Base-by-base conservation (phyloP, 23 tunicate species). In the Oikopleura albicans region DNA sequence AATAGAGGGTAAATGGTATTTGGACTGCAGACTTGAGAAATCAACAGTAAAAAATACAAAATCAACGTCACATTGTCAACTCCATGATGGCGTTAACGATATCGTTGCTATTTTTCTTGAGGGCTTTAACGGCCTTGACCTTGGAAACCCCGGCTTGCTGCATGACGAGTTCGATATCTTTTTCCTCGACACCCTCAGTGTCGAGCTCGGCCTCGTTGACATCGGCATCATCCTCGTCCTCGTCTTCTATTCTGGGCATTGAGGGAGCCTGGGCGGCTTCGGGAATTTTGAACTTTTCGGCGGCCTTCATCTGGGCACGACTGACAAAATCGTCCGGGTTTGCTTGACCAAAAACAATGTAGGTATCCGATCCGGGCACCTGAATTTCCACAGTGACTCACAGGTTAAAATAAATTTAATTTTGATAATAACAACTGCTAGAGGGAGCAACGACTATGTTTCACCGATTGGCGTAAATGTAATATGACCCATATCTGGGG, bases 11-110 rank as follows among this genome's bases (percentile, higher is more conserved):
- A n/a, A n/a, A n/a, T n/a, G n/a, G n/a, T n/a, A n/a, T n/a, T n/a
- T n/a, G n/a, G n/a, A n/a, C n/a, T n/a, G n/a, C n/a, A n/a, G n/a
- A n/a, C n/a, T n/a, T n/a, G n/a, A n/a, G n/a, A n/a, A n/a, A n/a
- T n/a, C n/a, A n/a, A n/a, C n/a, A n/a, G n/a, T n/a, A n/a, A n/a
- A n/a, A n/a, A n/a, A n/a, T n/a, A n/a, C n/a, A n/a, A n/a, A n/a
- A n/a, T n/a, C n/a, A 49, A 49, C 22, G 63, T 31, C 31, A 71
- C 79, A 71, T 71, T 29, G 79, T 71, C 79, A 71, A 37, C 35
- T 71, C 79, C 99, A 95, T 95, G 39, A 95, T 95, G 41, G 99
- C 99, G 79, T 95, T 95, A 66, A 95, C 99, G 28, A 95, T 95
- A 86, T 95, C 99, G 87, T 95, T 91, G 39, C 29, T 39, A 57